A percentile compares a stretch with the other conserved stretches of the same genome.
Evolutionary conservation across 1,140 invertebrate genomes (phyloP).

Genomic region (Cyphomyrmex costatus): DNA sequence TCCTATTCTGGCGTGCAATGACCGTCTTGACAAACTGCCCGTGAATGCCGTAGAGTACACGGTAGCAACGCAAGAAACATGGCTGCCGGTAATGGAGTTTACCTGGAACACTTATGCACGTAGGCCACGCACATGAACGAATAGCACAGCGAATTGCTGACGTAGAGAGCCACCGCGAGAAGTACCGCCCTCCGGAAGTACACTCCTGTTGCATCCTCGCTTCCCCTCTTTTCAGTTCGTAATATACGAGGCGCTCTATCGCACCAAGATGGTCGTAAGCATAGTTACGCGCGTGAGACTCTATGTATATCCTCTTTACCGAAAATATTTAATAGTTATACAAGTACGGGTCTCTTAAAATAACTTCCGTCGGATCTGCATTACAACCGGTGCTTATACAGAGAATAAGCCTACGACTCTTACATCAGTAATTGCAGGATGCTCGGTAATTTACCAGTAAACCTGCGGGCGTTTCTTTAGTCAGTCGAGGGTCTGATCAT

Average conservation of each 20-base stretch:
- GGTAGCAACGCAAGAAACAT: slow-evolving; percentile 71
- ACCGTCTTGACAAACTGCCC: slow-evolving; percentile 55
- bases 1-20: slow-evolving; percentile 33
- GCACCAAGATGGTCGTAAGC: slow-evolving; percentile 11
- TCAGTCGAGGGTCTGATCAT: slow-evolving; percentile 68
- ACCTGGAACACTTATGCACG: slow-evolving; percentile 72
- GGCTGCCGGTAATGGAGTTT: slow-evolving; percentile 73
- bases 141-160: slow-evolving; percentile 75
- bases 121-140: slow-evolving; percentile 71
- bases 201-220: slow-evolving; percentile 76
- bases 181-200: slow-evolving; percentile 83
- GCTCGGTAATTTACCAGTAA: slow-evolving; percentile 73
- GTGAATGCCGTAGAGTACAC: slow-evolving; percentile 47
- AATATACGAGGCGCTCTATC: slow-evolving; percentile 25
- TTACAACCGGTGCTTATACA: slow-evolving; percentile 67
- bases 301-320: neutral
- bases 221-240: slow-evolving; percentile 55
- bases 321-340: slow-evolving; percentile 23
- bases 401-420: slow-evolving; percentile 69
- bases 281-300: neutral
- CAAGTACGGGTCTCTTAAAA: neutral
- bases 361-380: slow-evolving; percentile 23
- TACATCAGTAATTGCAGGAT: slow-evolving; percentile 73
- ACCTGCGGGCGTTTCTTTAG: slow-evolving; percentile 70
- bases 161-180: slow-evolving; percentile 72